These are phyloP conservation scores for Drosophila paramelanica DNA, from an alignment of 2,888 invertebrate genomes.

Conservation along the genomic window DNA sequence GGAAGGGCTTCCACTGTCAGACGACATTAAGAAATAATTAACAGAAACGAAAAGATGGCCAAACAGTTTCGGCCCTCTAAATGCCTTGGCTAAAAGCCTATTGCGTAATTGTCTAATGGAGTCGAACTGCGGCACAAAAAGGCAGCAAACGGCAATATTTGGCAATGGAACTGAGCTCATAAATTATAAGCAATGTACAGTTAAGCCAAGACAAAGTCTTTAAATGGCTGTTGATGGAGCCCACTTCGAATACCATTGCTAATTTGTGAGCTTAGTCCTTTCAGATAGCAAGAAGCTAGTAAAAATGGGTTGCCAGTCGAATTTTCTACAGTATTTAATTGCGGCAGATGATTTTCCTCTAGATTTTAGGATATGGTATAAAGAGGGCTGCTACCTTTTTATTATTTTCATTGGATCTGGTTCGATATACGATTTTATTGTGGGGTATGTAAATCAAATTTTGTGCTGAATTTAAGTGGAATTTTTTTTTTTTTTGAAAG, in stretches of 20 bases:
- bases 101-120: conserved; percentile 70
- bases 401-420: conserved; percentile 46
- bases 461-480: conserved; percentile 67
- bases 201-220: conserved; percentile 55
- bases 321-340: background rate
- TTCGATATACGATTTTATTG: conserved; percentile 56
- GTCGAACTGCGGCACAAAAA: conserved; percentile 40
- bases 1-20: conserved; percentile 59
- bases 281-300: background rate
- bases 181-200: conserved; percentile 52
- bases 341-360: background rate
- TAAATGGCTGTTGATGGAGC: conserved; percentile 49
- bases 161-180: conserved; percentile 38
- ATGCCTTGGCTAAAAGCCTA: conserved; percentile 59
- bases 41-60: conserved; percentile 43
- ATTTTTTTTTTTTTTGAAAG: conserved; percentile 38
- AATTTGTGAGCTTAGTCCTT: conserved; percentile 25
- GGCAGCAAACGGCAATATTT: conserved; percentile 35
- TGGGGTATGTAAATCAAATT: conserved; percentile 64
- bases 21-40: conserved; percentile 74
- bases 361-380: too few relatives aligned
- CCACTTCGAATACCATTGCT: background rate
- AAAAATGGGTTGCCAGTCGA: background rate
- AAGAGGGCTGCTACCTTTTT: too few relatives aligned
- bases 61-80: conserved; percentile 8